Base-by-base conservation (phyloP, 1,140 invertebrate genomes). In the Tetramorium alpestre region DNA sequence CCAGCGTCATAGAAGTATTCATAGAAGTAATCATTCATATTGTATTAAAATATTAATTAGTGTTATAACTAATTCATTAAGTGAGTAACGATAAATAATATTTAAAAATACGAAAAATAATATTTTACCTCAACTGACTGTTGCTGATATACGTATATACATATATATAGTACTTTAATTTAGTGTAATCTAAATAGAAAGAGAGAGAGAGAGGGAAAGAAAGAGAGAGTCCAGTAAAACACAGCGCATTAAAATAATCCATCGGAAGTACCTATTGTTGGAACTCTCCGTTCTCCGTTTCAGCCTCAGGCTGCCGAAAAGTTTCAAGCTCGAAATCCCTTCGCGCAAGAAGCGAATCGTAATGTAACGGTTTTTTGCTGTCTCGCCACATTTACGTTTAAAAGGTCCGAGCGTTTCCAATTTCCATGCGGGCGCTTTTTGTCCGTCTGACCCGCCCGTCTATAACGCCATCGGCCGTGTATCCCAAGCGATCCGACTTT, bases 381-480 rank as follows among this genome's bases (percentile, higher is more conserved):
- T 73, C 25, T 82, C 80, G 22, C 54, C 80, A 41, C 80, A 72
- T 58, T 72, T 72, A 72, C 80, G 69, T 70, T 75, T 73, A 73
- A 75, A 75, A 75, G 69, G 25, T 49, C 54, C 51, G 33, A 84
- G 25, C 67, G 41, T 73, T 82, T 82, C 80, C 80, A 75, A 75
- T 84, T 75, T 84, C 69, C 69, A 84, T 84, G 80, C 28, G 38
- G 28, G 28, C 18, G 47, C 69, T 84, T 84, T 75, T 75, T 60
- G 64, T 25, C 13, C 33, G 64, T 54, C n/a, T 41, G 44, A 84
- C 69, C 69, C 69, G 54, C 67, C 18, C 80, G 77, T 80, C 77
- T 80, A 67, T 54, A 67, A 67, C 62, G 47, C 47, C 28, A 22
- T 18, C 62, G 77, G 22, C 47, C 64, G 47, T 70, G 22, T 70